Conservation (phyloP, 2,888 invertebrate species). For the Nemurella pictetii region DNA sequence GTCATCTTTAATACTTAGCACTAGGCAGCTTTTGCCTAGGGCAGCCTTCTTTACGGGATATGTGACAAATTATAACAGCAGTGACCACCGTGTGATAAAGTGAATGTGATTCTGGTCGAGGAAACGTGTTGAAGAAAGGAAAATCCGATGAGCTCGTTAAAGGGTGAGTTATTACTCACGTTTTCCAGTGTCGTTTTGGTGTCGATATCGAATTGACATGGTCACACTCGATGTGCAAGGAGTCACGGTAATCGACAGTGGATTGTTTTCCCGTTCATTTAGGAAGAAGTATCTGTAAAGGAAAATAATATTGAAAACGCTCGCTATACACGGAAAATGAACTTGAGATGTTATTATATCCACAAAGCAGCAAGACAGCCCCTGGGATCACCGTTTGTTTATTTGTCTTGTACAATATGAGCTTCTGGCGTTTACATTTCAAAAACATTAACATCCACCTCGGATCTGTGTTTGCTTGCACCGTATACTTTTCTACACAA, state of each 20-base stretch:
- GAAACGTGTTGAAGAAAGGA: too few species aligned
- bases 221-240: slow-evolving; percentile 53
- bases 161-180: slow-evolving; percentile 15
- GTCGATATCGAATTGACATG: slow-evolving; percentile 44
- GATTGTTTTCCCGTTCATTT: slow-evolving; percentile 47
- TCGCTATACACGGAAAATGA: too few species aligned
- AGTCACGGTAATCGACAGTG: slow-evolving; percentile 50
- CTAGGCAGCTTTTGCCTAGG: too few species aligned
- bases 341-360: too few species aligned
- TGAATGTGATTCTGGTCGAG: too few species aligned
- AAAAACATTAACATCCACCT: not conserved
- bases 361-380: too few species aligned
- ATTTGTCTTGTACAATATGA: not conserved
- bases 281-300: slow-evolving; percentile 50
- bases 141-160: too few species aligned
- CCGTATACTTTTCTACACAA: not conserved
- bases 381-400: not conserved
- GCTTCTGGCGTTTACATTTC: not conserved
- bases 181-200: slow-evolving; percentile 42
- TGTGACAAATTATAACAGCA: too few species aligned
- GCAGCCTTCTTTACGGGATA: too few species aligned
- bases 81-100: too few species aligned
- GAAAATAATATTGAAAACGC: too few species aligned
- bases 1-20: too few species aligned
- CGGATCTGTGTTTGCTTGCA: not conserved